These are phyloP conservation scores for Latrodectus geometricus DNA, from an alignment of 1,140 invertebrate species.

Conservation along the genomic window DNA sequence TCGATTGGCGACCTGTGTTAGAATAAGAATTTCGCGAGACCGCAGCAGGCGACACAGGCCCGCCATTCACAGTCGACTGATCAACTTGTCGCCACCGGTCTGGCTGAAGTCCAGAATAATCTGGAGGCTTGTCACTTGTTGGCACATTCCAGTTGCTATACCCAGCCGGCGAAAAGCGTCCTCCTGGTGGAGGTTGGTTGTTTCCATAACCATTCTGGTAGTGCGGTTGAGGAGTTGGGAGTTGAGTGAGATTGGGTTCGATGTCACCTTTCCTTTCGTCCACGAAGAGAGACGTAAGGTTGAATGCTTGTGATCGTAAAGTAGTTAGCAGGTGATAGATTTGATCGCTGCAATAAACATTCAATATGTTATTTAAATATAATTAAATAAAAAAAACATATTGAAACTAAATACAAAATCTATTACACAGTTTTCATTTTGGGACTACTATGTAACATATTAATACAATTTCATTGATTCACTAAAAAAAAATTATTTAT, in stretches of 20 bases:
- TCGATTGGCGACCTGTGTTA: slow-evolving; percentile 3
- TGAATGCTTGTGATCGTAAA: slow-evolving; percentile 55
- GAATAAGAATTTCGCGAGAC: neutral
- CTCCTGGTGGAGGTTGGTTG: slow-evolving; percentile 5
- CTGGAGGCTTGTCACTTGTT: slow-evolving; percentile 20
- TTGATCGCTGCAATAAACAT: slow-evolving; percentile 43
- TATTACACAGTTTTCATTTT: too few species aligned
- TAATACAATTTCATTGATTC: too few species aligned
- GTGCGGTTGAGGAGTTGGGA: slow-evolving; percentile 36
- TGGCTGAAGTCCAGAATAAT: neutral
- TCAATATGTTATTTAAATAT: too few species aligned
- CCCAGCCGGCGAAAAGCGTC: slow-evolving; percentile 30
- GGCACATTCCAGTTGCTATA: slow-evolving; percentile 33
- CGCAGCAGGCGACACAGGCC: neutral
- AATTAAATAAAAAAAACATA: too few species aligned
- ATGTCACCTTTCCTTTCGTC: slow-evolving; percentile 62
- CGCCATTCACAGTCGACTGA: neutral
- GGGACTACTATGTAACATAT: too few species aligned
- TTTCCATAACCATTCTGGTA: slow-evolving; percentile 22
- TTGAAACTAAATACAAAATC: too few species aligned
- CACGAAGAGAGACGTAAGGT: slow-evolving; percentile 61
- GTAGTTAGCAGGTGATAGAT: slow-evolving; percentile 54
- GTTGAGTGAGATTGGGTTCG: slow-evolving; percentile 54
- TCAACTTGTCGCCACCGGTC: slow-evolving; percentile 30
- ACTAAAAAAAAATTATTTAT: too few species aligned